Conservation (phyloP, 2,888 invertebrate genomes). For the Leptodirus hochenwartii region DNA sequence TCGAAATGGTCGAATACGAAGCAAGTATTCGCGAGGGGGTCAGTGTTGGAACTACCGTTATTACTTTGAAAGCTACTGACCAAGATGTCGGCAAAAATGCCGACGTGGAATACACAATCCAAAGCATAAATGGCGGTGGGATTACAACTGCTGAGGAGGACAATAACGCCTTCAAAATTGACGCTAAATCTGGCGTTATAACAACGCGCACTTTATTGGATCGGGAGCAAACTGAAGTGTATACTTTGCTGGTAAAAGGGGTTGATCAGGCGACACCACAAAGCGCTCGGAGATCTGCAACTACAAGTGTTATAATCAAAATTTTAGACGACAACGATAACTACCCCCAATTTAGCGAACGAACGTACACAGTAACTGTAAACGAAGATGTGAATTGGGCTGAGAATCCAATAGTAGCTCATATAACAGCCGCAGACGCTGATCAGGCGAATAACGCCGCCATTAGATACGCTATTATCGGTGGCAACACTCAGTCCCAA, state of each 20-base stretch:
- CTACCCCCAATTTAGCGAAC: constrained; percentile 81
- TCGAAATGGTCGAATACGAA: constrained; percentile 82
- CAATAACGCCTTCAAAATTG: constrained; percentile 68
- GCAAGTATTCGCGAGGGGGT: constrained; percentile 78
- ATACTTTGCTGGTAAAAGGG: constrained; percentile 70
- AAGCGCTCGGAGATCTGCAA: constrained; percentile 61
- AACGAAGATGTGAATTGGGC: constrained; percentile 79
- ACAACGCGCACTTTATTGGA: constrained; percentile 67
- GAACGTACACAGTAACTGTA: constrained; percentile 71
- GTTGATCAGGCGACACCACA: constrained; percentile 69
- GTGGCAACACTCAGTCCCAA: constrained; percentile 84
- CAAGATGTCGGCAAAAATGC: constrained; percentile 82
- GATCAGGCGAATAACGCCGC: constrained; percentile 88
- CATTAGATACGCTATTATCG: constrained; percentile 85
- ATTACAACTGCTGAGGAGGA: constrained; percentile 42
- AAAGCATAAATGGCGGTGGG: constrained; percentile 47
- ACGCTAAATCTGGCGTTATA: constrained; percentile 69
- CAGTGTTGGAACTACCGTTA: constrained; percentile 70
- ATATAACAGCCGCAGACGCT: constrained; percentile 75
- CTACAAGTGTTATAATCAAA: constrained; percentile 64
- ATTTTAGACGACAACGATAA: constrained; percentile 85
- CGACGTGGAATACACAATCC: constrained; percentile 58
- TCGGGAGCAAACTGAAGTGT: constrained; percentile 71
- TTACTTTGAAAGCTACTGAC: constrained; percentile 82
- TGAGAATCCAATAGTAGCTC: constrained; percentile 66